Conservation (phyloP, 2,888 invertebrate species). For the Ceramica pisi region DNA sequence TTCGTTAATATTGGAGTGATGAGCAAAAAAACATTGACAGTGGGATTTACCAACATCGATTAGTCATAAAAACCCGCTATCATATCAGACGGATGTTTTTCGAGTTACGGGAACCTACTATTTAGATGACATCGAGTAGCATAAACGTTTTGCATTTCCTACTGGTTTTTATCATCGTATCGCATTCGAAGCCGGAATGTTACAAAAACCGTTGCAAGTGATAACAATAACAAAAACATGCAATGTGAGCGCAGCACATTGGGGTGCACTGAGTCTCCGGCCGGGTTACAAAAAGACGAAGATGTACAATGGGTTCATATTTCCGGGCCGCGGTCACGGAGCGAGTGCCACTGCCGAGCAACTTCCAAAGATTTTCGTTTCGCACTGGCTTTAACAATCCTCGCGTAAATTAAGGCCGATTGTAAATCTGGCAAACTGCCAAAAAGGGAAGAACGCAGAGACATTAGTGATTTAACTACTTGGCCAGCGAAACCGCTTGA, state of each 20-base stretch:
- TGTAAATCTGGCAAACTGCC: conserved; percentile 78
- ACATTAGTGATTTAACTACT: conserved; percentile 76
- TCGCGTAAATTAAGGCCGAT: conserved; percentile 79
- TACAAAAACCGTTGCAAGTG: conserved; percentile 51
- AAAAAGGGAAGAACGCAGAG: conserved; percentile 73
- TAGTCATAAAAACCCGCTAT: conserved; percentile 60
- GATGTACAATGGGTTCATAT: conserved; percentile 83
- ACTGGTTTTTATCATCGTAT: conserved; percentile 25
- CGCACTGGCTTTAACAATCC: conserved; percentile 72
- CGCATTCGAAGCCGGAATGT: conserved; percentile 42
- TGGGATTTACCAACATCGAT: conserved; percentile 43
- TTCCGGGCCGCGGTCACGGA: conserved; percentile 80
- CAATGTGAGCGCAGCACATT: conserved; percentile 67
- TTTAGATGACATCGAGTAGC: conserved; percentile 57
- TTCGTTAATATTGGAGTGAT: conserved; percentile 61
- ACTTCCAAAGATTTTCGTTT: conserved; percentile 76
- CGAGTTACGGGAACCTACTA: conserved; percentile 59
- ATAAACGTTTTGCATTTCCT: conserved; percentile 29
- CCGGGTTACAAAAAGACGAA: conserved; percentile 78
- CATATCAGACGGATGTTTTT: conserved; percentile 66
- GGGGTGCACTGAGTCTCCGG: conserved; percentile 60
- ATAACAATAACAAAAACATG: conserved; percentile 59
- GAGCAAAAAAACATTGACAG: conserved; percentile 29
- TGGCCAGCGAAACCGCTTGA: conserved; percentile 64
- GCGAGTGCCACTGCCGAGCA: conserved; percentile 71